A percentile compares a stretch with the other conserved stretches of the same genome.
Conservation (phyloP, 2,113 vertebrate genomes). For the Sterrhoptilus dennistouni region DNA sequence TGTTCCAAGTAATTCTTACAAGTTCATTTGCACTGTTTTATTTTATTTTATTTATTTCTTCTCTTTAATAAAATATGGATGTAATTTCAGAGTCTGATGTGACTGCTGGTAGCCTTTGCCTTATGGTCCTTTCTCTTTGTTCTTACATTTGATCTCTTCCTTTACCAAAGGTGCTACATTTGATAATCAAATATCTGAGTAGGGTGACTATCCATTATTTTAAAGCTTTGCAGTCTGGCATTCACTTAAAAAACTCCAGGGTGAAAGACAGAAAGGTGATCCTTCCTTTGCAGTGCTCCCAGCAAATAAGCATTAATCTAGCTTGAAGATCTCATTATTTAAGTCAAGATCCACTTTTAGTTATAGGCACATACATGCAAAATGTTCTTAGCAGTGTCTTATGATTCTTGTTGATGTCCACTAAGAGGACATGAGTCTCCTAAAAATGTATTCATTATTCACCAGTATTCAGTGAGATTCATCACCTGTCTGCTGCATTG, state of each 20-base stretch:
- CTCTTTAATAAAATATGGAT: neutral
- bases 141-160: neutral
- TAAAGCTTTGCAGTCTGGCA: neutral
- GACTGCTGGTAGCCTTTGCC: neutral
- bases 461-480: neutral
- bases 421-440: neutral
- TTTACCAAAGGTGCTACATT: neutral
- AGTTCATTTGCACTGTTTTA: neutral
- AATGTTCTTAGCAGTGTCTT: neutral
- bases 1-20: neutral
- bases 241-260: neutral
- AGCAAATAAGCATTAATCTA: slow-evolving; percentile 29
- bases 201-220: neutral
- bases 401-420: neutral
- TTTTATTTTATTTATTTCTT: slow-evolving; percentile 2
- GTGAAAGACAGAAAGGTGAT: neutral
- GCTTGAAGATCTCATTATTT: slow-evolving; percentile 26
- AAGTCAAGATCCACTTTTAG: slow-evolving; percentile 9
- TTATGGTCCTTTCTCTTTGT: neutral
- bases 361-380: neutral
- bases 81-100: neutral
- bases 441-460: neutral
- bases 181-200: neutral
- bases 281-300: neutral
- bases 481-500: neutral